Base-by-base conservation (phyloP, 2,797 vertebrate genomes). In the Takifugu rubripes region DNA sequence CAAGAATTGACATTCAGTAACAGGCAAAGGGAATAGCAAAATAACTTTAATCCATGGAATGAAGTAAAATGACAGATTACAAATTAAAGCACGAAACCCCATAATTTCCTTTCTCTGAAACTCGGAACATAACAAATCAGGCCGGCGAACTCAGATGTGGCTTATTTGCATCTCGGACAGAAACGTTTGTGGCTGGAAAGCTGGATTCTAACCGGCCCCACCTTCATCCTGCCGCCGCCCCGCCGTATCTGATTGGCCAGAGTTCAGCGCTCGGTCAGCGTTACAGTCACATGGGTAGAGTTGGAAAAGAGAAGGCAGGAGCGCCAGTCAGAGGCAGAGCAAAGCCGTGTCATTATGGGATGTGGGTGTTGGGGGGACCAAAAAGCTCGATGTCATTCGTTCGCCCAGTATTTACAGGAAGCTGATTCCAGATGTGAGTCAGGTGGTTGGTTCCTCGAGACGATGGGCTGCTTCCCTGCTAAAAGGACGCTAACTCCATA, bases 11-110 rank as follows among this genome's bases (percentile, higher is more conserved):
- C 26, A 33, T 33, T 1, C 33, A 6, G 29, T 9, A 54, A 54
- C 25, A 25, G 17, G 27, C 26, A 21, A 52, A 56, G 45, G 25
- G 36, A 63, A 27, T 16, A 51, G 29, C 26, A 48, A 48, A 48
- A 47, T 36, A 9, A 43, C 17, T 55, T 16, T 44, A 45, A 55
- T 15, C 16, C n/a, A 17, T 21, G 42, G 45, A 54, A 55, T 31
- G 27, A 27, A 56, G 11, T 33, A 4, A 33, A 56, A 56, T 24
- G 16, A 56, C 1, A 47, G 17, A 33, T 21, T 26, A 56, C 2
- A 48, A 33, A 50, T 36, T n/a, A 63, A 64, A 42, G 15, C 25
- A 49, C 47, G 8, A 33, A 45, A 17, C 11, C 52, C 27, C 3
- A 12, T 9, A 2, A 6, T 44, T 24, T 49, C 7, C 12, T 52